phyloP scores from a whole-genome alignment of 2,888 invertebrate genomes.

The Xylophagus ater region DNA sequence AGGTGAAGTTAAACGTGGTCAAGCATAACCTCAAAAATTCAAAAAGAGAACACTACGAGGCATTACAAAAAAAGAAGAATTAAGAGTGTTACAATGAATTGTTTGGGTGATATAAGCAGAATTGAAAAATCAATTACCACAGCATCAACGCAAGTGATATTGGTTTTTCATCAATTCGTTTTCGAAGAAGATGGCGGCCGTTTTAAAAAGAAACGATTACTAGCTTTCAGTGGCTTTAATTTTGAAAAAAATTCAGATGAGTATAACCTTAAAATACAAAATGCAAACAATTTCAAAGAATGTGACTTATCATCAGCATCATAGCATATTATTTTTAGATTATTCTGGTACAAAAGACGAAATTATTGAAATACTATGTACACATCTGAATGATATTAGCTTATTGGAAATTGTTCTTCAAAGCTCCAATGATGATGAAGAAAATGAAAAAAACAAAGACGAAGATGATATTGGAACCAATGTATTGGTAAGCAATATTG shows the following conservation, averaged over 20 bases:
- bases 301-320: not conserved
- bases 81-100: too few relatives aligned
- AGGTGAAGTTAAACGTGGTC: too few relatives aligned
- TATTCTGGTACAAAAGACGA: not conserved
- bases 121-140: too few relatives aligned
- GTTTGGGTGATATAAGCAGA: too few relatives aligned
- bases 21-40: too few relatives aligned
- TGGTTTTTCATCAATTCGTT: conserved; percentile 11
- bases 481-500: not conserved
- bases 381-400: too few relatives aligned
- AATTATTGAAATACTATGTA: conserved; percentile 1
- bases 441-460: not conserved
- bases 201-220: conserved; percentile 12
- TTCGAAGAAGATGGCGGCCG: conserved; percentile 15
- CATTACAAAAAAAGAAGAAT: too few relatives aligned
- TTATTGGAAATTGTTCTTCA: too few relatives aligned
- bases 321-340: not conserved
- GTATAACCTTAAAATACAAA: conserved; percentile 11
- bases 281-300: not conserved
- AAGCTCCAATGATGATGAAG: not conserved
- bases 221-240: conserved; percentile 14
- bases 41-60: too few relatives aligned
- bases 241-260: conserved; percentile 8
- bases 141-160: conserved; percentile 1
- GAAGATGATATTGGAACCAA: not conserved